Base-by-base conservation (phyloP, 53 echinoderm and acorn worm species). In the Paracentrotus lividus region DNA sequence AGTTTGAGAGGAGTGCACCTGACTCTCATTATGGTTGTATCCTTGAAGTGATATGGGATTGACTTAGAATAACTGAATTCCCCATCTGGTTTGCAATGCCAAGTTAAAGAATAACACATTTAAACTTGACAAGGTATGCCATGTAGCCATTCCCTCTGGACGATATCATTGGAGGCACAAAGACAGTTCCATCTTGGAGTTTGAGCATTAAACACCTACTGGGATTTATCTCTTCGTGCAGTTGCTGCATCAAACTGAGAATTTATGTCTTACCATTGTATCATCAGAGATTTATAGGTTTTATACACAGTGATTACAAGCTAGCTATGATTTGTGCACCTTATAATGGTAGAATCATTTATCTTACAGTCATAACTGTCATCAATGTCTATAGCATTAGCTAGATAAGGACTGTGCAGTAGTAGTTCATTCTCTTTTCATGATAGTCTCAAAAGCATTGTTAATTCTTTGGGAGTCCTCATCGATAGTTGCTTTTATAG, bases 21-120 rank as follows among this genome's bases (percentile, higher is more conserved):
- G 81, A 81, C 47, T 81, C 81, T 47, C 33, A 5, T 81, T 81
- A 81, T 45, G 44, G 12, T n/a, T n/a, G 49, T 27, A 81, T 81
- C 81, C 81, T 81, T 81, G 81, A 8, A 13, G 38, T 15, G 76
- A 38, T 47, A n/a, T 81, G 26, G 26, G 49, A 81, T n/a, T 1
- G 47, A 47, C 81, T 47, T 47, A 81, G 81, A 81, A 81, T 45
- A 81, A 23, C 81, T 45, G 47, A 47, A 81, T 81, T 81, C 81
- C 81, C 47, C 81, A 81, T 81, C 81, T 81, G 81, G 81, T 13
- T 81, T 47, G 3, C 24, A 3, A 23, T 86, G 86, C 55, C 54
- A 56, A 56, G 32, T 56, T n/a, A 86, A 86, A 56, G 86, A 86
- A 86, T 34, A 86, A 86, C 86, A 86, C 86, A 86, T 86, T 86